A percentile compares a stretch with the other conserved stretches of the same genome.
Evolutionary conservation across 1,140 invertebrate genomes (phyloP).

Genomic region (Solenopsis invicta): DNA sequence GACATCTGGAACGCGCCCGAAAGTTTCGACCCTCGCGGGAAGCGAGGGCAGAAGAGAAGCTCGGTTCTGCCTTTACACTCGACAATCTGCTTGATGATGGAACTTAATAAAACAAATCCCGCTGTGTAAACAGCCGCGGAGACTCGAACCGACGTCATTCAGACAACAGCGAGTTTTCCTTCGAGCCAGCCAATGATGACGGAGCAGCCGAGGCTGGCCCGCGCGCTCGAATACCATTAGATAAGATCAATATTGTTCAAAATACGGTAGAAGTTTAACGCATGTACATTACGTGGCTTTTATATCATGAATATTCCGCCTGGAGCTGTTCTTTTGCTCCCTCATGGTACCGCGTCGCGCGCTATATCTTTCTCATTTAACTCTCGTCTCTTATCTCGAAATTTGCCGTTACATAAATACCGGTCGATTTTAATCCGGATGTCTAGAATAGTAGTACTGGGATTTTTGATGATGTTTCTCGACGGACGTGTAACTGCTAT

Average conservation of each 20-base stretch:
- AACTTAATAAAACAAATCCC: slow-evolving; percentile 87
- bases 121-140: slow-evolving; percentile 83
- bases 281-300: slow-evolving; percentile 78
- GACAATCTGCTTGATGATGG: slow-evolving; percentile 84
- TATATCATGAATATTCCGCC: slow-evolving; percentile 78
- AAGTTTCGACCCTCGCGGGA: slow-evolving; percentile 67
- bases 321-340: slow-evolving; percentile 56
- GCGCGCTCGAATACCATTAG: slow-evolving; percentile 83
- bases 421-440: not conserved
- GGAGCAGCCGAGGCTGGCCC: slow-evolving; percentile 70
- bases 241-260: slow-evolving; percentile 86
- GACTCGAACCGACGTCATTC: slow-evolving; percentile 82
- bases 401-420: slow-evolving; percentile 19
- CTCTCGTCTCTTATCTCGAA: slow-evolving; percentile 29
- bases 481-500: not conserved
- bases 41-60: slow-evolving; percentile 74
- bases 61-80: slow-evolving; percentile 81
- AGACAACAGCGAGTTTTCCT: slow-evolving; percentile 83
- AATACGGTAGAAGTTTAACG: slow-evolving; percentile 81
- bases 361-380: slow-evolving; percentile 7
- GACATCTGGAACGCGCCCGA: slow-evolving; percentile 28
- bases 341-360: not conserved
- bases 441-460: not conserved
- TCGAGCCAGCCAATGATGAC: slow-evolving; percentile 79
- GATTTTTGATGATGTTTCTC: not conserved